Evolutionary conservation across 2,113 vertebrate genomes (phyloP), one percentile per base, ranked within the genome.

Genomic region (Strix uralensis): DNA sequence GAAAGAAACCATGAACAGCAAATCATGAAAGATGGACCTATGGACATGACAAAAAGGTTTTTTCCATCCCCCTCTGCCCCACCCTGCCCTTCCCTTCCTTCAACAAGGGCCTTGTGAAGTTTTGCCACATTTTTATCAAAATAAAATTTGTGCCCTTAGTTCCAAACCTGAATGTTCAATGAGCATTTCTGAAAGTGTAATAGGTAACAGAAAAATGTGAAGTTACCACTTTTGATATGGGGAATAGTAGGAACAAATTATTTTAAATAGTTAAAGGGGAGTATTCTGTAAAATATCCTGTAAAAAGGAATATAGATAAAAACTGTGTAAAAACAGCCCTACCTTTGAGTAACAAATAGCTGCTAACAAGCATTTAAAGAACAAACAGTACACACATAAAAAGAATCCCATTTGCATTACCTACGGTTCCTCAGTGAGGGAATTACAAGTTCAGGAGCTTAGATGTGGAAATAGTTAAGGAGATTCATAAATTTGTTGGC

Each of bases 31-130:
- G 46, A 73, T 16, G 21, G 40, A 44, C 3, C 11, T 70, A 27
- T 19, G 30, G 40, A 52, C 16, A 38, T 0, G 10, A 74, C 10
- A 47, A 3, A 34, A 80, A 63, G 13, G 10, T 38, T 1, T 58
- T 54, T 49, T 34, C 27, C 46, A 20, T 7, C 16, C 25, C 13
- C 19, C 10, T 6, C 19, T 13, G 4, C 11, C 15, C 15, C 4
- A 1, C 16, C 5, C 46, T 66, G 8, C 6, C 27, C 44, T 72
- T 58, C 9, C 4, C 21, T 58, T 4, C 23, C 3, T 40, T 75
- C 1, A 0, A 16, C 3, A 19, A 42, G 8, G 26, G 5, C 10
- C 11, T 2, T 65, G 7, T 7, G 44, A 69, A 21, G 3, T 32
- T 51, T 75, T 66, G 70, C 10, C 10, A 40, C 3, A 25, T 19